Base-by-base conservation (phyloP, 2,113 vertebrate genomes). In the Toxostoma redivivum region DNA sequence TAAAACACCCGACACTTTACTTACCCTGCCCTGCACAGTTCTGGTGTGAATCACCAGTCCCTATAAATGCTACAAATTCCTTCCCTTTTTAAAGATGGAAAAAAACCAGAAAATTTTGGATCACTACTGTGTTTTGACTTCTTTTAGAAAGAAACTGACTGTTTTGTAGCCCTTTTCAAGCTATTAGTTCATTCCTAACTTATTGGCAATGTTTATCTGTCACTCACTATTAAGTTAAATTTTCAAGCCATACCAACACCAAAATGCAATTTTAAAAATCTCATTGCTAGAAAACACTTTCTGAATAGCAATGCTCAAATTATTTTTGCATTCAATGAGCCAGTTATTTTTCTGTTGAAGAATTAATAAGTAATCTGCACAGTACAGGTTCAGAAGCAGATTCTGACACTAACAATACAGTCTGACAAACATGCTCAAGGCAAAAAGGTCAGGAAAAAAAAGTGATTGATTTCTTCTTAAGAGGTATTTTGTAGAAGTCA, bases 1-100 rank as follows among this genome's bases (percentile, higher is more conserved):
- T 5, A 1, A 2, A 66, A 35, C 8, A 27, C 0, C 5, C 5
- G 28, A 48, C 27, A 30, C 21, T 78, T 92, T 10, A 24, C 28
- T 69, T 5, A 38, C 37, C 56, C n/a, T 60, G 48, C 56, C n/a
- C 51, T 33, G 38, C 45, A 6, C 14, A 7, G 28, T 17, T 83
- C 21, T 38, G 51, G 17, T 82, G 27, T 8, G 24, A 17, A 42
- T 86, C 40, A 48, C 31, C 87, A 18, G 7, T 21, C 44, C 67
- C 69, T 38, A 12, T 5, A 64, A 71, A 78, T 7, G 31, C 37
- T n/a, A 51, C 0, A 2, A 28, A 54, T 18, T 15, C 18, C 35
- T 66, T 38, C 27, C 10, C 38, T 82, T 91, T 79, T 25, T 16
- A 45, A 72, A 90, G 47, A 23, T 10, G 40, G 37, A 38, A 65